Percentiles rank a stretch among this genome's conserved stretches.
Conservation (phyloP, 1,140 invertebrate species). For the Tetramorium alpestre region DNA sequence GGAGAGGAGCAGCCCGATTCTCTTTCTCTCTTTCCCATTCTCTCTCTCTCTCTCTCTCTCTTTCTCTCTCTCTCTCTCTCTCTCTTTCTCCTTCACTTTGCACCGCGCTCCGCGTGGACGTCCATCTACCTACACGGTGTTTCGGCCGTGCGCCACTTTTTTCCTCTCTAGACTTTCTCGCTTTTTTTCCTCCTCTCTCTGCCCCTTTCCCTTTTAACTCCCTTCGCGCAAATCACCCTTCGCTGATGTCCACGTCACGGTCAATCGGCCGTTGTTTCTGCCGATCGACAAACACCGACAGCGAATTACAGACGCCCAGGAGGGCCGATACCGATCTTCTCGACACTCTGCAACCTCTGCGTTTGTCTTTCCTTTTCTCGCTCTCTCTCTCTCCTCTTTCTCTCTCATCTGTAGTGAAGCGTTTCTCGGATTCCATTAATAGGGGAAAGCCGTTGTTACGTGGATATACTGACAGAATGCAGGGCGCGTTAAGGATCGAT, state of each 20-base stretch:
- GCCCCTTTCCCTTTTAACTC: neutral
- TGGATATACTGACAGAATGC: neutral
- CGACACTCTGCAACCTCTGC: slow-evolving; percentile 23
- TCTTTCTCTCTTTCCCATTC: slow-evolving; percentile 33
- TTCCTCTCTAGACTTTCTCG: slow-evolving; percentile 61
- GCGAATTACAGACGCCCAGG: slow-evolving; percentile 38
- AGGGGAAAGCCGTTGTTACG: neutral
- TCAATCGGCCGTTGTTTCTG: slow-evolving; percentile 35
- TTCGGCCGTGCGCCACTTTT: slow-evolving; percentile 66
- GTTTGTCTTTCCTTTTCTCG: neutral
- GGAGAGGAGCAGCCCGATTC: slow-evolving; percentile 64
- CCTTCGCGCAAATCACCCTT: slow-evolving; percentile 16
- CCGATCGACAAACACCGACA: slow-evolving; percentile 56
- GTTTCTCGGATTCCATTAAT: slow-evolving; percentile 35
- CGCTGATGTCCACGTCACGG: neutral
- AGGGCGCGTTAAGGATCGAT: slow-evolving; percentile 6
- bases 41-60: slow-evolving; percentile 8
- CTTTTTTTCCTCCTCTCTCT: slow-evolving; percentile 25
- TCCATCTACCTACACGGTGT: slow-evolving; percentile 68
- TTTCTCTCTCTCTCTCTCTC: slow-evolving; percentile 26
- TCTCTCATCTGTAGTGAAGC: neutral
- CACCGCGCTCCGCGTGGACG: slow-evolving; percentile 68
- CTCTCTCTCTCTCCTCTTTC: neutral
- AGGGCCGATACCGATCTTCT: slow-evolving; percentile 9
- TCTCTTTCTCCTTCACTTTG: slow-evolving; percentile 52